Base-by-base conservation (phyloP, 1,140 invertebrate genomes). In the Drosophila pruinosa region DNA sequence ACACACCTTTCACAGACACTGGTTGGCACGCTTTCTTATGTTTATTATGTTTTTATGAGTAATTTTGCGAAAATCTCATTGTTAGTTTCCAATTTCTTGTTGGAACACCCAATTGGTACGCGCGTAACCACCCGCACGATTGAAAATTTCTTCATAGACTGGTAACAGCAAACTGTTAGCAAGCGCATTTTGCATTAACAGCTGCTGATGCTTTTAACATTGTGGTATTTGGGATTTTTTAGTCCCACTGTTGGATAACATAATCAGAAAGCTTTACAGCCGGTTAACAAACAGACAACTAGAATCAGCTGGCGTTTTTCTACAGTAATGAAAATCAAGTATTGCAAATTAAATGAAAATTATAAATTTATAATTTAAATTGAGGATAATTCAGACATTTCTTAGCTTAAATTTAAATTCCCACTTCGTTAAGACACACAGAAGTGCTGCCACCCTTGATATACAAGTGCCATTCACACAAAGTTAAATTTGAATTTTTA, bases 51-150 rank as follows among this genome's bases (percentile, higher is more conserved):
- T 72, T 65, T 56, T 68, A 61, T 39, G 56, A 54, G 47, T 71
- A 52, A 61, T 68, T 61, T 72, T 61, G 70, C 70, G 70, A 67
- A 72, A 68, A 61, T 68, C 24, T 68, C 70, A 72, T 72, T 72
- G 63, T 72, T 65, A 41, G 48, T 59, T 68, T 68, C 36, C 39
- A 68, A 72, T 68, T 72, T 54, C 39, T 58, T 31, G 45, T 72
- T 47, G 36, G 54, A 64, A 5, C 22, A 58, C n/a, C 22, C 28
- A 5, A 59, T 72, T 59, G 62, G 63, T 53, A 67, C 63, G 63
- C 69, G 69, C 69, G 69, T 38, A 24, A 24, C 70, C 70, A 72
- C 54, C 64, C 70, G 63, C 64, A 59, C 64, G 70, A n/a, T 54
- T 68, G 21, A 41, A 72, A 68, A 48, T 38, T 50, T 61, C 52